phyloP scores from a whole-genome alignment of 2,888 invertebrate genomes.

The Mesorhabditis spiculigera region DNA sequence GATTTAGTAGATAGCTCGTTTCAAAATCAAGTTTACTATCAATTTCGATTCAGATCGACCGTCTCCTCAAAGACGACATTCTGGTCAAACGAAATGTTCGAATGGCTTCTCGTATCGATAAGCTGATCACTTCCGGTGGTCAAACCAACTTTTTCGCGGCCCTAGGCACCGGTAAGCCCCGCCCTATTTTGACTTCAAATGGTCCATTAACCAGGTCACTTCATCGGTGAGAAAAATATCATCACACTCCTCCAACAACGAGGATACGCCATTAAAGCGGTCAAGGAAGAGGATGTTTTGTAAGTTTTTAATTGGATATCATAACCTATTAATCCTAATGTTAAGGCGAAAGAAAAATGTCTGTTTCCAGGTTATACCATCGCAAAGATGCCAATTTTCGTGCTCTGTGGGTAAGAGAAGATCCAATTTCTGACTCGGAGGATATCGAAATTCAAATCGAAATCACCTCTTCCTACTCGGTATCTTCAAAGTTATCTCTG shows the following conservation, averaged over 20 bases:
- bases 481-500: no score
- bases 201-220: background rate
- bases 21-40: no score
- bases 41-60: slow-evolving; percentile 60
- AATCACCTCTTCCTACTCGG: background rate
- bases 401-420: background rate
- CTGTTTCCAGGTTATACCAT: background rate
- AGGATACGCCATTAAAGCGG: background rate
- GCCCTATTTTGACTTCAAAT: no score
- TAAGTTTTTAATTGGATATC: background rate
- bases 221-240: background rate
- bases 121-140: slow-evolving; percentile 61
- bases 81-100: slow-evolving; percentile 63
- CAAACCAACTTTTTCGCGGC: slow-evolving; percentile 64
- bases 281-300: background rate
- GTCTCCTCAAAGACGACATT: slow-evolving; percentile 64
- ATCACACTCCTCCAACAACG: background rate
- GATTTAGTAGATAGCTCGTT: no score
- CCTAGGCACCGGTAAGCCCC: slow-evolving; percentile 64
- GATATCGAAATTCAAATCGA: background rate
- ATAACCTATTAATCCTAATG: no score
- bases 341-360: no score
- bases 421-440: background rate
- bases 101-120: slow-evolving; percentile 63
- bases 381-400: background rate